Base-by-base conservation (phyloP, 2,797 vertebrate genomes). In the Lophius americanus region DNA sequence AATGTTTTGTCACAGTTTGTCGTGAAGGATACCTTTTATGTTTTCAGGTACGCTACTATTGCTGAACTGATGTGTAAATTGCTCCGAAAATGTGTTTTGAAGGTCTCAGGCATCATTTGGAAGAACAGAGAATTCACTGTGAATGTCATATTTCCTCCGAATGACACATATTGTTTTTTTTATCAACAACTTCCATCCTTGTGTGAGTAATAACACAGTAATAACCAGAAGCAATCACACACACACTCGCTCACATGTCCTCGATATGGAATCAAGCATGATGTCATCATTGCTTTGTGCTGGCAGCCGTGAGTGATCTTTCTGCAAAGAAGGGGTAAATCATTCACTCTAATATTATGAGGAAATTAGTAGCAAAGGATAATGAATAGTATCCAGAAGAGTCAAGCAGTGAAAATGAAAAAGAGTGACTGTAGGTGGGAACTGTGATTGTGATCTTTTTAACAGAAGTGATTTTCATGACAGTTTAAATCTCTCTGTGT, bases 241-340 rank as follows among this genome's bases (percentile, higher is more conserved):
- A 10, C 78, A 10, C 56, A 10, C 78, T 76, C 63, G 65, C 49
- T 65, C 53, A 32, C 75, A 56, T 53, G 14, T 65, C 73, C 13
- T 59, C 78, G 77, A 87, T 78, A 84, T 68, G 76, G 82, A 90
- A 90, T 89, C 85, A 89, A 78, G 74, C 70, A 49, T 66, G 83
- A 76, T 79, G 85, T 85, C 87, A 85, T 64, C 72, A 56, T 77
- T 55, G 81, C 77, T 85, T 85, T 86, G 78, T 66, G 79, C 56
- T 60, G 82, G 87, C 81, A 78, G 47, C 70, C 67, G 52, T 65
- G 71, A 75, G 55, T 76, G 76, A 81, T 81, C 74, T 84, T 79
- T 78, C 78, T 72, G 76, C 78, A 76, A 88, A 86, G 83, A 84
- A 75, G 79, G 82, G 38, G 33, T 9, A 36, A 47, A 41, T 64